These are phyloP conservation scores for Drosophila histrio DNA, from an alignment of 2,888 invertebrate genomes.

Conservation along the genomic window DNA sequence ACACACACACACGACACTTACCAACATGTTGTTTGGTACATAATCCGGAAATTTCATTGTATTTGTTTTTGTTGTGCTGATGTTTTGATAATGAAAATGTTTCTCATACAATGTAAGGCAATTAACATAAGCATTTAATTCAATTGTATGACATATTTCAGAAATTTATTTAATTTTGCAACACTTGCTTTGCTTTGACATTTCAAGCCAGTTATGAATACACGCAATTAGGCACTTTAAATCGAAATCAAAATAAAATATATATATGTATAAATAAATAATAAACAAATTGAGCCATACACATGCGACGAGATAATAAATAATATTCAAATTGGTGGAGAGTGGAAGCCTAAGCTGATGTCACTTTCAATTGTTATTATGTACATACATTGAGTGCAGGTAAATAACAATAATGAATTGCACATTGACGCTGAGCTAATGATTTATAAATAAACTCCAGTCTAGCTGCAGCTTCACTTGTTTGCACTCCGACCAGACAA, in stretches of 20 bases:
- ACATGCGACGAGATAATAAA: constrained; percentile 16
- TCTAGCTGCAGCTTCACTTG: constrained; percentile 34
- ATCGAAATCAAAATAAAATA: constrained; percentile 26
- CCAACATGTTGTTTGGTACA: constrained; percentile 83
- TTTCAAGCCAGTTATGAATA: constrained; percentile 44
- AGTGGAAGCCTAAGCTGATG: constrained; percentile 46
- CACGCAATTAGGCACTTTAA: constrained; percentile 53
- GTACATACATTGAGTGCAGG: constrained; percentile 22
- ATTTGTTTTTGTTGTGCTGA: constrained; percentile 18
- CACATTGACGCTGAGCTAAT: constrained; percentile 56
- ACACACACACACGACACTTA: constrained; percentile 49
- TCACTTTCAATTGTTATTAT: constrained; percentile 58
- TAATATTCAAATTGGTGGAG: constrained; percentile 8
- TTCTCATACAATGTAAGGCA: constrained; percentile 54
- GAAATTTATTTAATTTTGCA: constrained; percentile 8
- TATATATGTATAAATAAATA: constrained; percentile 22
- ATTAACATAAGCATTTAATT: constrained; percentile 63
- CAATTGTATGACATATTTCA: constrained; percentile 61
- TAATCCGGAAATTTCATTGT: constrained; percentile 83
- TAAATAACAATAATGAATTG: constrained; percentile 42
- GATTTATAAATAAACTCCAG: constrained; percentile 60
- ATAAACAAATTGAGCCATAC: constrained; percentile 31
- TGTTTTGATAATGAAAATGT: constrained; percentile 52
- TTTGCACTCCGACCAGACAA: constrained; percentile 1
- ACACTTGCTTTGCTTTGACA: constrained; percentile 28